Base-by-base conservation (phyloP, 1,140 invertebrate species). In the Eumeta japonica region DNA sequence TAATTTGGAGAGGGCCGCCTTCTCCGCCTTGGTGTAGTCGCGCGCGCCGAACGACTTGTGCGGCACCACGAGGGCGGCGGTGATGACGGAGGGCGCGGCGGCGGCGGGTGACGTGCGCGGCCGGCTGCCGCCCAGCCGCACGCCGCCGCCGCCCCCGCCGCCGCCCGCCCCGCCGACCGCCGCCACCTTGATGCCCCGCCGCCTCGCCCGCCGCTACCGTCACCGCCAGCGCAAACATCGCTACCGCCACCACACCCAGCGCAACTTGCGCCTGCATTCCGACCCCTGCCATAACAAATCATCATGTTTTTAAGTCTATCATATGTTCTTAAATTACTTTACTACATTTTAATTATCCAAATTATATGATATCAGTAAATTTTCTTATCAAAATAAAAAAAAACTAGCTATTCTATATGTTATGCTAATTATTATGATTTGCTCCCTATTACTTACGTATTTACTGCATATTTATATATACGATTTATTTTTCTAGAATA, bases 41-140 rank as follows among this genome's bases (percentile, higher is more conserved):
- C 88, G 78, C 16, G 79, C 78, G 43, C 83, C 82, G 53, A 90
- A 88, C 27, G 83, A 81, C 55, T 87, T 88, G 50, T 88, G 83
- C 1, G 88, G 88, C 45, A 90, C 80, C 35, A 88, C 80, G 50
- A 88, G 79, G 24, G 86, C 86, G 43, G 88, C 83, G 36, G 64
- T 67, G 53, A 74, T 68, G 43, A 62, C 55, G 10, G 66, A 62
- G 27, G 66, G 67, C 31, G 54, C 62, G 41, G 55, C 61, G 11
- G 54, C 76, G 53, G 58, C 67, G 19, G 49, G 77, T 43, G 56
- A 77, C 44, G 55, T 76, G 56, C 49, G 63, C 42, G 76, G 51
- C 42, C 77, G 58, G 58, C 73, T 32, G 46, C 72, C 48, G 58
- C 56, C 37, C 50, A 67, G 35, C 46, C 63, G 58, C 41, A 73